Evolutionary conservation across 2,113 vertebrate species (phyloP), one percentile per base, ranked within the genome.

Genomic region (Varanus salvator): DNA sequence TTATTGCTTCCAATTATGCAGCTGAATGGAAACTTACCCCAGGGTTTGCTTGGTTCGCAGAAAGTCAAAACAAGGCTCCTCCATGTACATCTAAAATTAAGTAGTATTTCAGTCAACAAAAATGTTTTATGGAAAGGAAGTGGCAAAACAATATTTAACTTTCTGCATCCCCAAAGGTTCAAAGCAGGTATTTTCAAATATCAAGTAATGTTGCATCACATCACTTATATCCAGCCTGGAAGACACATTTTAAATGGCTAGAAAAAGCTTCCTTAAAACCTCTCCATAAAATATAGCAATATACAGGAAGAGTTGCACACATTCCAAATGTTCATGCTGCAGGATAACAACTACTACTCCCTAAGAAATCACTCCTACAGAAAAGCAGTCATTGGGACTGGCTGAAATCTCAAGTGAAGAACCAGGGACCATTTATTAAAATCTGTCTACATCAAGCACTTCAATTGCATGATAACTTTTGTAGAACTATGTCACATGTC

Each of bases 31-130:
- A 85, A 96, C 98, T 97, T 94, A 99, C 99, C 99, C 99, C 0
- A 99, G 97, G 1, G 98, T 99, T 96, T 99, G 98, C 95, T 99
- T 99, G 31, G 99, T 99, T 95, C 99, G 97, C 87, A 99, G 97
- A 95, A 99, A 99, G 96, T 99, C 98, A 87, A 99, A 99, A 94
- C 99, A 99, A 6, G 99, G 99, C 92, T 99, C 99, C 92, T 99
- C 99, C 99, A 99, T 99, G 97, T 99, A 98, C 98, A 99, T 99
- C 99, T 99, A 96, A 71, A 96, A 97, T 3, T 6, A 85, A 96
- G 90, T 87, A 94, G 29, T 90, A 8, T 69, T 0, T 44, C 15
- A 2, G 27, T 87, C 82, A 48, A 92, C 90, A 23, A 54, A 84
- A 6, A 8, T 48, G 8, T 72, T 87, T 5, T 68, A 80, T 21